Base-by-base conservation (phyloP, 1,140 invertebrate species). In the Brachionus manjavacas region DNA sequence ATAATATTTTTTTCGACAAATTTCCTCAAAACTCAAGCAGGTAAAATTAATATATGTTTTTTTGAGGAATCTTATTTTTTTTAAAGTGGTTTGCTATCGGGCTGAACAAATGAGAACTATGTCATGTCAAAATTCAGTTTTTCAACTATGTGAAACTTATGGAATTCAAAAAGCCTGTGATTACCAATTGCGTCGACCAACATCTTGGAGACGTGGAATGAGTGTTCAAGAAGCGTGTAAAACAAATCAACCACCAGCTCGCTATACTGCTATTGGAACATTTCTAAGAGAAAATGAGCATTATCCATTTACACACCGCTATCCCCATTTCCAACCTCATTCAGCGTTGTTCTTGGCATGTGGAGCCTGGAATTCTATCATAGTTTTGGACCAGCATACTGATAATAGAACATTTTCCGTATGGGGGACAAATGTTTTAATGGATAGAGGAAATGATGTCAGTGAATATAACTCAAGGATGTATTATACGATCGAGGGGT, bases 301-400 rank as follows among this genome's bases (percentile, higher is more conserved):
- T 2, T 72, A 72, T 72, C 68, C 68, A 6, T 41, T 39, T 20
- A 16, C 14, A 1, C 35, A 72, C 41, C 68, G 39, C 9, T 41
- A 39, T 35, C 72, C 72, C 7, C 41, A 76, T 23, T 76, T 76
- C 41, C 7, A 49, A 12, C 72, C 72, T 12, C 43, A 76, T 28
- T 14, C 72, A 16, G 72, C 72, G 31, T 49, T 76, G 23, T 76
- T 76, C 25, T 12, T 76, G 7, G 72, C 39, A 28, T 76, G 72
- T 49, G 72, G 72, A 12, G 39, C 72, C 12, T 46, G 41, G 43
- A 76, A 76, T 25, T 76, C 72, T 12, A 76, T 76, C 9, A 28
- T 76, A 49, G 72, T 76, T 46, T 9, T 76, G 9, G 72, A 76
- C 11, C 72, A 76, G 46, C 72, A 76, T 41, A 72, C 68, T 16